These are phyloP conservation scores for Caenorhabditis elegans DNA, from an alignment of 1,140 invertebrate genomes.

Conservation along the genomic window WBcel235 BX284602.5:6324501-6325000, in stretches of 20 bases:
- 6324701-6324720: background rate
- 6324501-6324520: background rate
- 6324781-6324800: constrained; percentile 40
- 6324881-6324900: too few species aligned
- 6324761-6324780: constrained; percentile 40
- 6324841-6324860: background rate
- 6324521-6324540: background rate
- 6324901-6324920: too few species aligned
- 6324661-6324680: background rate
- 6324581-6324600: constrained; percentile 10
- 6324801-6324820: constrained; percentile 47
- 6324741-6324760: constrained; percentile 35
- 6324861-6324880: background rate
- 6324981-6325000: too few species aligned
- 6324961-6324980: too few species aligned
- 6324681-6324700: background rate
- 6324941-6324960: too few species aligned
- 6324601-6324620: constrained; percentile 5
- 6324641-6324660: too few species aligned
- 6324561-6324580: constrained; percentile 17
- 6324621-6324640: background rate
- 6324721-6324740: constrained; percentile 31
- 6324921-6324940: too few species aligned
- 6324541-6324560: background rate
- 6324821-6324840: constrained; percentile 31